These are phyloP conservation scores for Gallinago stenura DNA, from an alignment of 2,797 vertebrate genomes.

Conservation along the genomic window DNA sequence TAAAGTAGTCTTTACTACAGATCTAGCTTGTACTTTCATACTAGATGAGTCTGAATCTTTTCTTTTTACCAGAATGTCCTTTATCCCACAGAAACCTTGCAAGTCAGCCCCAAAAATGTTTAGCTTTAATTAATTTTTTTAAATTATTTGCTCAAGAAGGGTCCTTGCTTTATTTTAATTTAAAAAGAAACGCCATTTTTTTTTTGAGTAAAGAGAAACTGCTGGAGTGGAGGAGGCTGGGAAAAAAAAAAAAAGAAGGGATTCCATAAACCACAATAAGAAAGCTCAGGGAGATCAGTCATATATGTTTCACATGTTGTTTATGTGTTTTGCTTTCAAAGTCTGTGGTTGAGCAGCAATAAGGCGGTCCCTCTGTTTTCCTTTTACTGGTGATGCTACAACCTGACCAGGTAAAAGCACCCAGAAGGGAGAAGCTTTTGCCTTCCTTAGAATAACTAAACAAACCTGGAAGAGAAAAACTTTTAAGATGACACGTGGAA, in stretches of 20 bases:
- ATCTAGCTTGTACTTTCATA: not conserved
- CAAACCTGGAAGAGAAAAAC: not conserved
- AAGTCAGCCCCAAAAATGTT: not conserved
- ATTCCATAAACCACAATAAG: not conserved
- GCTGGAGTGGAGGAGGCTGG: not conserved
- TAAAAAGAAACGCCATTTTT: not conserved
- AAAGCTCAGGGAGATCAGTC: not conserved
- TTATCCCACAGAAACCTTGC: not conserved
- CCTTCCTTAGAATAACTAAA: not conserved
- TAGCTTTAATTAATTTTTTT: not conserved
- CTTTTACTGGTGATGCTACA: not conserved
- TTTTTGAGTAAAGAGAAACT: not conserved
- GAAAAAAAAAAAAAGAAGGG: not conserved
- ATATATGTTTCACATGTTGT: not conserved
- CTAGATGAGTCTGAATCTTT: not conserved
- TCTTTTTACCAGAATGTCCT: not conserved
- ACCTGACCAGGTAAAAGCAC: not conserved
- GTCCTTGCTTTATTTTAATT: not conserved
- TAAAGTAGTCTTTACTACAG: not conserved
- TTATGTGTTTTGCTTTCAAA: not conserved
- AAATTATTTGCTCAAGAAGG: not conserved
- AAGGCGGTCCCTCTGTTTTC: not conserved
- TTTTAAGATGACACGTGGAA: not conserved
- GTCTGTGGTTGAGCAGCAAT: not conserved
- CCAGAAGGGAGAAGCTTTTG: not conserved